phyloP scores from a whole-genome alignment of 2,797 vertebrate species.

The Rhynchonycteris naso region DNA sequence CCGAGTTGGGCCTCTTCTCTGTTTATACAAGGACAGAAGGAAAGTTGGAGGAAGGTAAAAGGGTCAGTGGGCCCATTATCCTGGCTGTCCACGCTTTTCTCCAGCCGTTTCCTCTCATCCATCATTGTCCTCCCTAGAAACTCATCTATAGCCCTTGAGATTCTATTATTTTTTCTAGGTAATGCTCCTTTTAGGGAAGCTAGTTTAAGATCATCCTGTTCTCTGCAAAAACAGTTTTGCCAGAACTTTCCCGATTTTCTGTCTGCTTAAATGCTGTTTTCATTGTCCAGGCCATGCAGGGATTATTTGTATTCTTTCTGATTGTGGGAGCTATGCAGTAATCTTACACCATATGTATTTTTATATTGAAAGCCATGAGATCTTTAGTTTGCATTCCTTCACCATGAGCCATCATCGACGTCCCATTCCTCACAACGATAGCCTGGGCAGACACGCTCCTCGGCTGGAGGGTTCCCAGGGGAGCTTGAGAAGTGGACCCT shows the following conservation, averaged over 20 bases:
- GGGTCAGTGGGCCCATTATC: slow-evolving; percentile 75
- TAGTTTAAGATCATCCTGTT: slow-evolving; percentile 72
- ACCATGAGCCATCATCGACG: slow-evolving; percentile 52
- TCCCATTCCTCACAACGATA: slow-evolving; percentile 37
- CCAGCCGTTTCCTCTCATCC: slow-evolving; percentile 76
- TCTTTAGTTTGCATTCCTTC: slow-evolving; percentile 75
- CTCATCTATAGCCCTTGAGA: slow-evolving; percentile 74
- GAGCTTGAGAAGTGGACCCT: background rate
- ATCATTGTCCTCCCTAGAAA: slow-evolving; percentile 79
- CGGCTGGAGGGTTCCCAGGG: slow-evolving; percentile 44
- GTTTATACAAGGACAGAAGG: slow-evolving; percentile 74
- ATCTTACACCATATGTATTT: slow-evolving; percentile 74
- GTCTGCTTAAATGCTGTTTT: slow-evolving; percentile 46
- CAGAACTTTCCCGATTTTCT: slow-evolving; percentile 63
- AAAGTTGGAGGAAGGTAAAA: slow-evolving; percentile 77
- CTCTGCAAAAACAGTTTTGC: slow-evolving; percentile 54
- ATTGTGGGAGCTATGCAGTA: slow-evolving; percentile 29
- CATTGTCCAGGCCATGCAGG: slow-evolving; percentile 28
- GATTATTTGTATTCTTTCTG: slow-evolving; percentile 73
- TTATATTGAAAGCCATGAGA: slow-evolving; percentile 71
- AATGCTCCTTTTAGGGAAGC: slow-evolving; percentile 63
- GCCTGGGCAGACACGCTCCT: background rate
- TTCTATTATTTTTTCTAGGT: slow-evolving; percentile 66
- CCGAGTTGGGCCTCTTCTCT: slow-evolving; percentile 63
- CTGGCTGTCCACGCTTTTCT: slow-evolving; percentile 52